Evolutionary conservation across 1,140 invertebrate species (phyloP).

Genomic region (Cyclina sinensis): DNA sequence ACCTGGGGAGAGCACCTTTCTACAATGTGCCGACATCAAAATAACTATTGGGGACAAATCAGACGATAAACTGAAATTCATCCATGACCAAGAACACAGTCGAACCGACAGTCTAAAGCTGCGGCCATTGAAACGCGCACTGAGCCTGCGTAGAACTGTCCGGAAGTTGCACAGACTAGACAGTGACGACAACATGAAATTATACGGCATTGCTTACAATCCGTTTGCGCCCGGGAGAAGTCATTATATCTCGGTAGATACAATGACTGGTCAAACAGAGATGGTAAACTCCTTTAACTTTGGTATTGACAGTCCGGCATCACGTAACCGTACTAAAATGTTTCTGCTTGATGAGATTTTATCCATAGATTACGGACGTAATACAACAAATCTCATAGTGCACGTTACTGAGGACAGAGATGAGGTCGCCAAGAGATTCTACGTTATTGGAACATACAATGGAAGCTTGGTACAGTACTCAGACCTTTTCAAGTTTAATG

Average conservation of each 20-base stretch:
- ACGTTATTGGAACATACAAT: slow-evolving; percentile 39
- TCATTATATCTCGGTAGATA: slow-evolving; percentile 58
- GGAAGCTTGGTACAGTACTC: slow-evolving; percentile 43
- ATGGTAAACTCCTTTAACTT: slow-evolving; percentile 38
- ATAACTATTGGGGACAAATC: slow-evolving; percentile 18
- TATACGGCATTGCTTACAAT: slow-evolving; percentile 67
- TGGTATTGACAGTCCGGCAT: slow-evolving; percentile 36
- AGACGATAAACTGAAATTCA: slow-evolving; percentile 8
- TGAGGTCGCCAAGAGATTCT: background rate
- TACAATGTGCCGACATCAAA: slow-evolving; percentile 72
- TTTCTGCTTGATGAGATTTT: slow-evolving; percentile 56
- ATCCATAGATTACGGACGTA: slow-evolving; percentile 38
- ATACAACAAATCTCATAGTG: slow-evolving; percentile 46
- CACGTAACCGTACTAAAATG: background rate
- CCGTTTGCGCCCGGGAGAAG: slow-evolving; percentile 48
- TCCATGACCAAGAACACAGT: background rate
- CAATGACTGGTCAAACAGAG: slow-evolving; percentile 39
- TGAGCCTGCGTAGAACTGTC: slow-evolving; percentile 2
- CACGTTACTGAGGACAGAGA: slow-evolving; percentile 22
- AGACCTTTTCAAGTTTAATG: slow-evolving; percentile 33
- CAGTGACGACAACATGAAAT: background rate
- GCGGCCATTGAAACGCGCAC: slow-evolving; percentile 47
- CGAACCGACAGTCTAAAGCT: slow-evolving; percentile 33
- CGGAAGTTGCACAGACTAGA: background rate
- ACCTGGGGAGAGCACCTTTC: slow-evolving; percentile 71